Base-by-base conservation (phyloP, 2,797 vertebrate species). In the Danio tinwini region DNA sequence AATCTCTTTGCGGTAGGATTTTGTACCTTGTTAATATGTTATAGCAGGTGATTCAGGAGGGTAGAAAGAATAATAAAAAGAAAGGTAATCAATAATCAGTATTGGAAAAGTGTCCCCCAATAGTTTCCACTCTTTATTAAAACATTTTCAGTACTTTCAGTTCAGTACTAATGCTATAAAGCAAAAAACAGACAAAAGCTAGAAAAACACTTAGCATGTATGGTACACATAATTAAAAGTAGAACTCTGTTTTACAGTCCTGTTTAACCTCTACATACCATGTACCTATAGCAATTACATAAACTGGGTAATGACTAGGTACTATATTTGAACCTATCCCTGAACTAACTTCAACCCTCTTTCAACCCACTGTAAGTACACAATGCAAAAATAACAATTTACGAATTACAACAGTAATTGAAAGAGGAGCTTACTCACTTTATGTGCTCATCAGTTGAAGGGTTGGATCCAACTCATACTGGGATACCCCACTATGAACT, bases 1-100 rank as follows among this genome's bases (percentile, higher is more conserved):
- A 76, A 68, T 40, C 39, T 16, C 13, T 65, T 71, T 72, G 14
- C 40, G 49, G 44, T 21, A 63, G 29, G 17, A 69, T 3, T 42
- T 7, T 0, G 1, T 8, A 61, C n/a, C 42, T 61, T n/a, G 19
- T 7, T 76, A 7, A 19, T 61, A 47, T 0, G 29, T 9, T 70
- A 9, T 5, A 50, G 2, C 7, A 5, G 6, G 17, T 44, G n/a
- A 42, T 21, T 10, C 53, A 19, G 70, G 4, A 40, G 42, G 13
- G 40, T 11, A n/a, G 14, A 37, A 40, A 14, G n/a, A 14, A 42
- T 59, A 14, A 39, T 16, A 61, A 12, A 63, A 3, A 11, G 16
- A 63, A 3, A 11, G 16, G 16, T 37, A 55, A n/a, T n/a, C 16
- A 71, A n/a, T n/a, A n/a, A 71, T 71, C 16, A 52, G 11, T 14